phyloP scores from a whole-genome alignment of 2,113 vertebrate species.

The Takifugu bimaculatus region DNA sequence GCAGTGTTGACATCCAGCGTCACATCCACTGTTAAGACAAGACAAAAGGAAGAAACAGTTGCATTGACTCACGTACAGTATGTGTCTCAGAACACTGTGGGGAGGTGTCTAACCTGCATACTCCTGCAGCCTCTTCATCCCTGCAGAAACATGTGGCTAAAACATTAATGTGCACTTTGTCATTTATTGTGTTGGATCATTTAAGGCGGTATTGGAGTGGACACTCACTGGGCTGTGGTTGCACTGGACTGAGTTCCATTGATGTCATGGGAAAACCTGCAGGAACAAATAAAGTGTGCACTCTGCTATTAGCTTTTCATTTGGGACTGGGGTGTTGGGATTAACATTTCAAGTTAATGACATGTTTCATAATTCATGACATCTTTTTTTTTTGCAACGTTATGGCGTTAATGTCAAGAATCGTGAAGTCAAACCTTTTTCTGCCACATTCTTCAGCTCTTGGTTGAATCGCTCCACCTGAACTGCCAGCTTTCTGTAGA shows the following conservation, averaged over 20 bases:
- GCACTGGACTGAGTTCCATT: slow-evolving; percentile 27
- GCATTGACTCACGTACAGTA: not conserved
- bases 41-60: not conserved
- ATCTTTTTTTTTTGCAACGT: no score
- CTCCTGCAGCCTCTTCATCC: slow-evolving; percentile 58
- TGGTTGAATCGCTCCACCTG: slow-evolving; percentile 57
- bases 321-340: not conserved
- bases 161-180: not conserved
- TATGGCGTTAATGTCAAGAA: no score
- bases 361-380: not conserved
- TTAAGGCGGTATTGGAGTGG: not conserved
- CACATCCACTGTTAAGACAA: slow-evolving; percentile 58
- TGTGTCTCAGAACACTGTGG: not conserved
- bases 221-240: slow-evolving; percentile 61
- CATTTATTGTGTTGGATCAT: not conserved
- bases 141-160: slow-evolving; percentile 39
- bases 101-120: slow-evolving; percentile 57
- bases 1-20: slow-evolving; percentile 63
- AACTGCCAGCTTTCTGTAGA: slow-evolving; percentile 57
- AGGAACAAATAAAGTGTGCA: not conserved
- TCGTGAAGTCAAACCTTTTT: slow-evolving; percentile 40
- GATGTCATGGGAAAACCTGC: slow-evolving; percentile 48
- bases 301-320: not conserved
- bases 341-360: not conserved
- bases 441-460: slow-evolving; percentile 46